phyloP scores from a whole-genome alignment of 2,797 vertebrate genomes.

The Nannoperca obscura region DNA sequence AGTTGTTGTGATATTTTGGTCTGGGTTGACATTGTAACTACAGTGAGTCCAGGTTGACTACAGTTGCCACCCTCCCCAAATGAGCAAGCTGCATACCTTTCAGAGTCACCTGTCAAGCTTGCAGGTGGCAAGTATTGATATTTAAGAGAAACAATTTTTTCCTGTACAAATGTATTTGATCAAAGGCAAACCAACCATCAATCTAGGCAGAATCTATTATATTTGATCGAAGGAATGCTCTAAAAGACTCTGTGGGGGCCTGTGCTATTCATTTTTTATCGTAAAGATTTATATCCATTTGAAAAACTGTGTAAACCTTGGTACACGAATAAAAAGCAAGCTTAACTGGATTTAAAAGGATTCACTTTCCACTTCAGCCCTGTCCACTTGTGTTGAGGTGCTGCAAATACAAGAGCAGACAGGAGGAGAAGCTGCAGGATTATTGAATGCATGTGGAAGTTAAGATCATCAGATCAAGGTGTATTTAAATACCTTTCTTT shows the following conservation, averaged over 20 bases:
- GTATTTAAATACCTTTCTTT: slow-evolving; percentile 23
- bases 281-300: not conserved
- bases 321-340: not conserved
- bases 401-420: slow-evolving; percentile 8
- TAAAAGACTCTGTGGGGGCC: not conserved
- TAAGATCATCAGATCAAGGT: slow-evolving; percentile 39
- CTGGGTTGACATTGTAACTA: not conserved
- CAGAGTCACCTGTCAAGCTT: not conserved
- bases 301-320: not conserved
- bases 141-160: not conserved
- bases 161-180: not conserved
- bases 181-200: not conserved
- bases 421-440: slow-evolving; percentile 1
- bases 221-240: not conserved
- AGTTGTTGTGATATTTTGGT: not conserved
- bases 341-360: slow-evolving; percentile 7
- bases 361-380: not conserved
- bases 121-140: not conserved
- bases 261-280: not conserved
- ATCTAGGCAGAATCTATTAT: not conserved
- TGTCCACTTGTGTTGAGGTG: not conserved
- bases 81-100: not conserved
- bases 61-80: not conserved
- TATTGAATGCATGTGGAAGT: slow-evolving; percentile 15
- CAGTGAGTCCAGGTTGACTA: not conserved